phyloP scores from a whole-genome alignment of 2,888 invertebrate genomes.

The Lomographa bimaculata region DNA sequence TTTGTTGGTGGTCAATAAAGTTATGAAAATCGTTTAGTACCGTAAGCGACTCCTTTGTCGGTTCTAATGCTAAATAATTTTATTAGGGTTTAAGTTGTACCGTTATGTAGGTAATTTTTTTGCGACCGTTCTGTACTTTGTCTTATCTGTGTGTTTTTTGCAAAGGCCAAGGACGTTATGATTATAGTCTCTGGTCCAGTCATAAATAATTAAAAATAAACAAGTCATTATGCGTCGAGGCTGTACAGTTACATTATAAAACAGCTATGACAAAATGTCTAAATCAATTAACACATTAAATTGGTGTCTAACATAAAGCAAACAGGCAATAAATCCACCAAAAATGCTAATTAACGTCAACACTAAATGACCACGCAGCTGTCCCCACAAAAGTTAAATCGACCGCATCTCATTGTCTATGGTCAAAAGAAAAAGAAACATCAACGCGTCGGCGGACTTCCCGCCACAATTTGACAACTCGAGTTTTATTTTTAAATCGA shows the following conservation, averaged over 20 bases:
- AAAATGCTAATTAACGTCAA: constrained; percentile 51
- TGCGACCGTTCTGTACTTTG: constrained; percentile 12
- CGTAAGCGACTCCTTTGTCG: constrained; percentile 35
- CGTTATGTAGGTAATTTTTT: constrained; percentile 41
- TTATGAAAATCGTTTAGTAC: constrained; percentile 48
- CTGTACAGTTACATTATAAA: constrained; percentile 23
- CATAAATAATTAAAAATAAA: constrained; percentile 15
- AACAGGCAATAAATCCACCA: constrained; percentile 44
- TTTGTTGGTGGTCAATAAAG: constrained; percentile 52
- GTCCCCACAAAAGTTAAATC: constrained; percentile 45
- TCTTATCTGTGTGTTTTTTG: constrained; percentile 10
- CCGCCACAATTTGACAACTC: constrained; percentile 64
- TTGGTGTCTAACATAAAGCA: constrained; percentile 29
- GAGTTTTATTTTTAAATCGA: constrained; percentile 28
- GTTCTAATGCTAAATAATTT: constrained; percentile 43
- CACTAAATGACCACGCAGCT: constrained; percentile 49
- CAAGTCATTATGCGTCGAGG: constrained; percentile 21
- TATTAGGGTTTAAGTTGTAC: constrained; percentile 51
- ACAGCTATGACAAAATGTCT: constrained; percentile 20
- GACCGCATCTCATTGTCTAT: constrained; percentile 43
- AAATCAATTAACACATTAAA: constrained; percentile 35
- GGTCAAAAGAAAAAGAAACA: constrained; percentile 36
- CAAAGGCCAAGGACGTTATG: constrained; percentile 13
- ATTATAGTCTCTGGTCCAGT: constrained; percentile 3
- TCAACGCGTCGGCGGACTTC: constrained; percentile 63